Conservation (phyloP, 2,797 vertebrate species). For the Spondyliosoma cantharus region DNA sequence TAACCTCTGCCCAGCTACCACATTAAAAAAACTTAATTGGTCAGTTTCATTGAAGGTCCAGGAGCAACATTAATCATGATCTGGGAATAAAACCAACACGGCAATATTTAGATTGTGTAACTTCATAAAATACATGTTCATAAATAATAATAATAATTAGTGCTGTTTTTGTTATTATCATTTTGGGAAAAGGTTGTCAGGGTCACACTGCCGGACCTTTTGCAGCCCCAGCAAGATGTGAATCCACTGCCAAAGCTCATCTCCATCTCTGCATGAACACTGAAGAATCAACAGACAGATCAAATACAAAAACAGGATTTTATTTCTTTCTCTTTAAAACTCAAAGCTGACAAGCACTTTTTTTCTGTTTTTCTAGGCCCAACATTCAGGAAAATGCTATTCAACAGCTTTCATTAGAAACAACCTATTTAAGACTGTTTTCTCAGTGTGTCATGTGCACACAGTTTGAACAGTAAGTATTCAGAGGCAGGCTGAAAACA, state of each 20-base stretch:
- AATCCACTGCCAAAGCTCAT: neutral
- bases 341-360: neutral
- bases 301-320: slow-evolving; percentile 10
- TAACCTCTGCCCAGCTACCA: too few relatives aligned
- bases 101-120: too few relatives aligned
- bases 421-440: neutral
- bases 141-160: too few relatives aligned
- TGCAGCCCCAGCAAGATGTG: neutral
- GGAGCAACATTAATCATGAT: too few relatives aligned
- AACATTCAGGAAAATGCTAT: neutral
- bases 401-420: neutral
- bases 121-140: too few relatives aligned
- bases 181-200: neutral
- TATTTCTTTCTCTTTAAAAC: slow-evolving; percentile 21
- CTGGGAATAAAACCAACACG: too few relatives aligned
- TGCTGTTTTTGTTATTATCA: too few relatives aligned
- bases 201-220: neutral
- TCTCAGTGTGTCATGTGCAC: neutral
- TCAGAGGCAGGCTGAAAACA: neutral
- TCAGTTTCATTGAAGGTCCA: too few relatives aligned
- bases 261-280: neutral
- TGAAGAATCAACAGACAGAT: slow-evolving; percentile 6
- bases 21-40: too few relatives aligned
- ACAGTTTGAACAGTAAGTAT: too few relatives aligned
- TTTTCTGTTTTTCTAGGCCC: neutral